Percentiles rank a stretch among this genome's conserved stretches.
Conservation (phyloP, 2,888 invertebrate species). For the Microctonus hyperodae region DNA sequence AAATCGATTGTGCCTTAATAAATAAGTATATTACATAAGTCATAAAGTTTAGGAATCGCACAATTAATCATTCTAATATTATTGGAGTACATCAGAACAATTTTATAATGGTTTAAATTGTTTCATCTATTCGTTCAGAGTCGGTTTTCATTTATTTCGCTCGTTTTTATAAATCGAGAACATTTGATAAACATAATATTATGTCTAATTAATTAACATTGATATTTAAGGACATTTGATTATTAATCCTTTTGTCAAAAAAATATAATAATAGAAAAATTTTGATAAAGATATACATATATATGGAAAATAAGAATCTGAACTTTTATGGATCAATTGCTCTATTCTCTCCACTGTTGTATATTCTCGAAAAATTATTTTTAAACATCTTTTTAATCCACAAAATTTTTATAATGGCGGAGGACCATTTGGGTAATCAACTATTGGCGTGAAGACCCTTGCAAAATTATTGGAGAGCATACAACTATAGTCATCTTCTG, state of each 20-base stretch:
- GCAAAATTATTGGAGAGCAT: conserved; percentile 85
- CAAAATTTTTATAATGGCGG: conserved; percentile 78
- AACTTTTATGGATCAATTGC: background rate
- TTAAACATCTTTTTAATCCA: too few relatives aligned
- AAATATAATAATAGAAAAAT: background rate
- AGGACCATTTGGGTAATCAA: conserved; percentile 91
- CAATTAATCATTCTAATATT: background rate
- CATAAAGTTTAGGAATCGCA: conserved; percentile 49
- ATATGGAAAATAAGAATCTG: too few relatives aligned
- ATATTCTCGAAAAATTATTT: too few relatives aligned
- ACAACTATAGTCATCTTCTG: conserved; percentile 85
- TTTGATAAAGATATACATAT: background rate
- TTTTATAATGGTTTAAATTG: too few relatives aligned
- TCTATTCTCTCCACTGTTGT: too few relatives aligned
- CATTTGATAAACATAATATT: too few relatives aligned
- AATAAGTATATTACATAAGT: conserved; percentile 53
- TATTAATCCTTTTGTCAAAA: background rate
- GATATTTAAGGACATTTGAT: background rate
- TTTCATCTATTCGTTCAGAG: too few relatives aligned
- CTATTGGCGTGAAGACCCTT: conserved; percentile 84
- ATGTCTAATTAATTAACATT: too few relatives aligned
- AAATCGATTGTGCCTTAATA: conserved; percentile 52
- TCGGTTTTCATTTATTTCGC: too few relatives aligned
- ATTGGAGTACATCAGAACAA: too few relatives aligned
- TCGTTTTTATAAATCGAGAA: too few relatives aligned